Percentiles rank a stretch among this genome's conserved stretches.
Evolutionary conservation across 1,140 invertebrate species (phyloP).

Genomic region (Drosophila truncata): DNA sequence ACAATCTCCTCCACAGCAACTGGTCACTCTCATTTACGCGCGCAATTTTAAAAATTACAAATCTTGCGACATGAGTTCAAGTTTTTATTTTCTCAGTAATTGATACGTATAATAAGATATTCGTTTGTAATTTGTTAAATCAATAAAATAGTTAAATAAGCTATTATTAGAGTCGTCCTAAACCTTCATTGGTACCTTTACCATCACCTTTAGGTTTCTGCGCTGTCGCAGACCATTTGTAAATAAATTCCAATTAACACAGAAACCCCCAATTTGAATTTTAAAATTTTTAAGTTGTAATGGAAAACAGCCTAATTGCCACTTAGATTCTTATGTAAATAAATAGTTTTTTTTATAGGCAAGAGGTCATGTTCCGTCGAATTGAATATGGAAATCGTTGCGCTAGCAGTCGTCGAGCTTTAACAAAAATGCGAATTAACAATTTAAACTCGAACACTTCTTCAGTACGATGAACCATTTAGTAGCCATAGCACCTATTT

Average conservation of each 20-base stretch:
- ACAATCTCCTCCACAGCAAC: too few relatives aligned
- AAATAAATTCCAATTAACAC: too few relatives aligned
- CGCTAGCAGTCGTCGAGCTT: not conserved
- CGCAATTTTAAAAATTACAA: not conserved
- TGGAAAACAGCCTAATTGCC: too few relatives aligned
- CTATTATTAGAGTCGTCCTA: too few relatives aligned
- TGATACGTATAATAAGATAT: not conserved
- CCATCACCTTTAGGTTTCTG: too few relatives aligned
- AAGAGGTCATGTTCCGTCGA: not conserved
- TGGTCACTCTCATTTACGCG: not conserved
- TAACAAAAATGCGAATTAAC: not conserved
- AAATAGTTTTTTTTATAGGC: too few relatives aligned
- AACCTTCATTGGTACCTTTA: too few relatives aligned
- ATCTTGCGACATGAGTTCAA: not conserved
- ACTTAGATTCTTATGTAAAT: too few relatives aligned
- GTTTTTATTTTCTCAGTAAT: too few relatives aligned
- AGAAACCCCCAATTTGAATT: too few relatives aligned
- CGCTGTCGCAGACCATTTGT: too few relatives aligned
- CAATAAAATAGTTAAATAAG: not conserved
- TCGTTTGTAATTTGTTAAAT: not conserved
- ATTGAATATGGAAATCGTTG: constrained; percentile 3
- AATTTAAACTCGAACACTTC: not conserved
- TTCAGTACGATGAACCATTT: not conserved
- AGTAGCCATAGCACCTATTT: not conserved
- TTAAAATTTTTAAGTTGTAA: too few relatives aligned